Percentiles rank a stretch among this genome's conserved stretches.
Evolutionary conservation across 2,888 invertebrate genomes (phyloP).

Genomic region (Ophioninae sp.): DNA sequence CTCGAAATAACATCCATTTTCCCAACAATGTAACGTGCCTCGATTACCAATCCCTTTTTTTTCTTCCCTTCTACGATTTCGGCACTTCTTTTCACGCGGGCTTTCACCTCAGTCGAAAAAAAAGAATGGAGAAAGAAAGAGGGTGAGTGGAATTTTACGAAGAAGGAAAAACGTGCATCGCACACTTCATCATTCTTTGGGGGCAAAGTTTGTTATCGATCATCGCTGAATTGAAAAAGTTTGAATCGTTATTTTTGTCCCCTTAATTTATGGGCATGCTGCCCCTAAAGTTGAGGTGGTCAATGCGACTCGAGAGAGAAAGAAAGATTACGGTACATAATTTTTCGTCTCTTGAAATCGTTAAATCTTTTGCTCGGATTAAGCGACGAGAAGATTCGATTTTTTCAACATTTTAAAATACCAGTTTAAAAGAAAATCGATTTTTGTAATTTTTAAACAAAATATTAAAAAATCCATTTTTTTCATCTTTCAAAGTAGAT

Average conservation of each 20-base stretch:
- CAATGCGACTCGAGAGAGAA: background rate
- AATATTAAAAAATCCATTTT: no score
- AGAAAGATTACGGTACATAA: background rate
- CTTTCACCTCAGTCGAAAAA: background rate
- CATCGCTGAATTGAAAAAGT: slow-evolving; percentile 24
- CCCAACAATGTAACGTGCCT: background rate
- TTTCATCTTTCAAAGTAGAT: no score
- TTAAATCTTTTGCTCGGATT: background rate
- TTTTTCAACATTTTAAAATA: no score
- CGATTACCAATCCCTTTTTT: slow-evolving; percentile 5
- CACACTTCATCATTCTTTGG: background rate
- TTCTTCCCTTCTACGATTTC: background rate
- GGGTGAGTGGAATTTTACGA: background rate
- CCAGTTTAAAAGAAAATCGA: no score
- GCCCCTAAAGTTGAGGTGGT: background rate
- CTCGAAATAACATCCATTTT: background rate
- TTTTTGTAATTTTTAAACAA: no score
- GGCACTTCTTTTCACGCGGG: background rate
- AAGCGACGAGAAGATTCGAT: background rate
- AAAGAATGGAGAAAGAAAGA: background rate
- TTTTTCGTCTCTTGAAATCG: background rate
- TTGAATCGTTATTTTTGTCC: slow-evolving; percentile 3
- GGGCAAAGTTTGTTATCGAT: slow-evolving; percentile 3
- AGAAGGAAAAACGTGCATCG: background rate
- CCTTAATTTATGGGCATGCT: slow-evolving; percentile 6